These are phyloP conservation scores for Achlya flavicornis DNA, from an alignment of 2,888 invertebrate genomes.

Conservation along the genomic window DNA sequence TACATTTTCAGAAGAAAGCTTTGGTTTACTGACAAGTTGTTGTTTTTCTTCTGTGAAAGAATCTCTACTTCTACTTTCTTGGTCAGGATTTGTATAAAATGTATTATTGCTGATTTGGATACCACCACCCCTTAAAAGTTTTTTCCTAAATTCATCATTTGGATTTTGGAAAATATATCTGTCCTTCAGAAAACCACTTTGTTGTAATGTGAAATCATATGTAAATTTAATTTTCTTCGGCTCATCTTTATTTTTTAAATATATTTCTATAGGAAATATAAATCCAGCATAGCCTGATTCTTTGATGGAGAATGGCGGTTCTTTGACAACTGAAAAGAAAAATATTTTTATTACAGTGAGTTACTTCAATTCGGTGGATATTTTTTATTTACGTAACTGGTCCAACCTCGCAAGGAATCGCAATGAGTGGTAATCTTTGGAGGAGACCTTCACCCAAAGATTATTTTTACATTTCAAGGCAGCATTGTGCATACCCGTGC, in stretches of 20 bases:
- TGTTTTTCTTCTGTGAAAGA: slow-evolving; percentile 83
- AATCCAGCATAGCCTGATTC: slow-evolving; percentile 99
- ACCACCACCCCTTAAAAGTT: slow-evolving; percentile 94
- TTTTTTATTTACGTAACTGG: neutral
- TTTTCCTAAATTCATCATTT: slow-evolving; percentile 94
- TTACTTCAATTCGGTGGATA: too few species aligned
- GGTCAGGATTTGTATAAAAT: slow-evolving; percentile 78
- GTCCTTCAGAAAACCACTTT: slow-evolving; percentile 90
- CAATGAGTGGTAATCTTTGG: too few species aligned
- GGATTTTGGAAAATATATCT: slow-evolving; percentile 93
- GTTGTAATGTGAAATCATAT: slow-evolving; percentile 94
- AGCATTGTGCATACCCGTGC: too few species aligned
- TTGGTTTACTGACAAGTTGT: slow-evolving; percentile 88
- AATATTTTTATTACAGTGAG: slow-evolving; percentile 16
- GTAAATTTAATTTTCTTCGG: slow-evolving; percentile 92
- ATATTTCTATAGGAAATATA: slow-evolving; percentile 93
- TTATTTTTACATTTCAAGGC: too few species aligned
- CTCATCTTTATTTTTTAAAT: slow-evolving; percentile 94
- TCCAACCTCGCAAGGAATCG: too few species aligned
- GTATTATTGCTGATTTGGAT: slow-evolving; percentile 76
- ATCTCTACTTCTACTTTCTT: slow-evolving; percentile 83
- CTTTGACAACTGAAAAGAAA: slow-evolving; percentile 90
- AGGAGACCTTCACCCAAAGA: too few species aligned
- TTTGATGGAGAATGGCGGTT: slow-evolving; percentile 94
- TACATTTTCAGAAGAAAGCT: slow-evolving; percentile 83